A percentile compares a stretch with the other conserved stretches of the same genome.
phyloP scores from a whole-genome alignment of 2,888 invertebrate species.

The Ornithoptera alexandrae region DNA sequence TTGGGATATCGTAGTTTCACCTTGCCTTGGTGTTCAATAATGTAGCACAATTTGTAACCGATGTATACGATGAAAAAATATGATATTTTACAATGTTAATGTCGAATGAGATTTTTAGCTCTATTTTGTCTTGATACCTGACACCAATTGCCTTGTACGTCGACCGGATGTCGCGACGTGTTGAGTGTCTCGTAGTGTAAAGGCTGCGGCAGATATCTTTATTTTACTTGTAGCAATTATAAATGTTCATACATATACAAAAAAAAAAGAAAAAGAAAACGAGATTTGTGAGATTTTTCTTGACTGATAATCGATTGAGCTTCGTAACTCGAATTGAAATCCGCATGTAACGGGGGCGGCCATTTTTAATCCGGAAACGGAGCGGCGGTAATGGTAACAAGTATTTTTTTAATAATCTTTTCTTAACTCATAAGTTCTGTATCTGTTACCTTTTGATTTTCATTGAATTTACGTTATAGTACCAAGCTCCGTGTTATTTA shows the following conservation, averaged over 20 bases:
- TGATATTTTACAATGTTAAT: slow-evolving; percentile 78
- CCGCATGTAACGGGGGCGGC: slow-evolving; percentile 27
- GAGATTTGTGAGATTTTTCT: slow-evolving; percentile 39
- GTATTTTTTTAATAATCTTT: background rate
- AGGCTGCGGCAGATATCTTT: slow-evolving; percentile 28
- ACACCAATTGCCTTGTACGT: slow-evolving; percentile 69
- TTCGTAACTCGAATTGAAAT: slow-evolving; percentile 30
- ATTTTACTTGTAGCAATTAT: slow-evolving; percentile 50
- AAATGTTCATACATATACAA: slow-evolving; percentile 38
- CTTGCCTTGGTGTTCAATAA: slow-evolving; percentile 78
- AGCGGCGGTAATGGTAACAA: background rate
- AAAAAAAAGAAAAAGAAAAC: slow-evolving; percentile 29
- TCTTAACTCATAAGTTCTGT: slow-evolving; percentile 10
- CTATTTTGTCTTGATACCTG: slow-evolving; percentile 73
- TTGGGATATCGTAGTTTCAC: slow-evolving; percentile 65
- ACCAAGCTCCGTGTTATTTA: slow-evolving; percentile 9
- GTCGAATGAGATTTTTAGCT: slow-evolving; percentile 71
- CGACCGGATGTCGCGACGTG: slow-evolving; percentile 63
- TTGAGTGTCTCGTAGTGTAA: slow-evolving; percentile 41
- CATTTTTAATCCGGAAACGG: slow-evolving; percentile 13
- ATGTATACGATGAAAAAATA: slow-evolving; percentile 76
- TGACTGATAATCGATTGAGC: slow-evolving; percentile 31
- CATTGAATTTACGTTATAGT: slow-evolving; percentile 19
- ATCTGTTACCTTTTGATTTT: slow-evolving; percentile 20
- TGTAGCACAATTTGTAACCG: slow-evolving; percentile 79